Evolutionary conservation across 2,113 vertebrate genomes (phyloP), one percentile per base, ranked within the genome.

Genomic region (Pipra filicauda): DNA sequence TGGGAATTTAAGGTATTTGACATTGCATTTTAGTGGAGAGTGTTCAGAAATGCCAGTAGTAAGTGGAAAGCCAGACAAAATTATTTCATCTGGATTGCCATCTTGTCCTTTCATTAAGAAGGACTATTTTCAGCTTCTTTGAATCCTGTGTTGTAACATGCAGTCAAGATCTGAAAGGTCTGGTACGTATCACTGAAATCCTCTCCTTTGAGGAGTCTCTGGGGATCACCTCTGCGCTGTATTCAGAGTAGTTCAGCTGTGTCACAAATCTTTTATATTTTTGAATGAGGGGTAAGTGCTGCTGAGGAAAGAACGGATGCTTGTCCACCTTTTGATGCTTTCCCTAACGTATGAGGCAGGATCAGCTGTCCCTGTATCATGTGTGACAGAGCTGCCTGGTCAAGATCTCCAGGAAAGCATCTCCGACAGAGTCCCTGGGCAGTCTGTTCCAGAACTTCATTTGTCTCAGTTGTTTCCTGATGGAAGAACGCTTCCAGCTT

Each of bases 111-210:
- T 64, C 2, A 2, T 37, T 85, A 30, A 59, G 15, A 37, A 74
- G 43, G 48, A 59, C 30, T 21, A 49, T 67, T 82, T 67, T 81
- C 48, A 64, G 52, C 31, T 67, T 66, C 67, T 86, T 65, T 43
- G 35, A 31, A 12, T 51, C 11, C 18, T 41, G 10, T 3, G 5
- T 35, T 79, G 35, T 54, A 78, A 81, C 0, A 0, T 55, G 31
- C 31, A 82, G 58, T 52, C 26, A 70, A 13, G 22, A 54, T 66
- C 59, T 52, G 72, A 39, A 82, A 83, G 41, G 46, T 81, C 28
- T 46, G 41, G 22, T 23, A 11, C 9, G 6, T 27, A 31, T 58
- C n/a, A 51, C 39, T 57, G 79, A 76, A 69, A 52, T 39, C 1
- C 12, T 19, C 8, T 79, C 22, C 49, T 58, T 57, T 54, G 57